Conservation (phyloP, 2,797 vertebrate genomes). For the Phoeniculus purpureus region DNA sequence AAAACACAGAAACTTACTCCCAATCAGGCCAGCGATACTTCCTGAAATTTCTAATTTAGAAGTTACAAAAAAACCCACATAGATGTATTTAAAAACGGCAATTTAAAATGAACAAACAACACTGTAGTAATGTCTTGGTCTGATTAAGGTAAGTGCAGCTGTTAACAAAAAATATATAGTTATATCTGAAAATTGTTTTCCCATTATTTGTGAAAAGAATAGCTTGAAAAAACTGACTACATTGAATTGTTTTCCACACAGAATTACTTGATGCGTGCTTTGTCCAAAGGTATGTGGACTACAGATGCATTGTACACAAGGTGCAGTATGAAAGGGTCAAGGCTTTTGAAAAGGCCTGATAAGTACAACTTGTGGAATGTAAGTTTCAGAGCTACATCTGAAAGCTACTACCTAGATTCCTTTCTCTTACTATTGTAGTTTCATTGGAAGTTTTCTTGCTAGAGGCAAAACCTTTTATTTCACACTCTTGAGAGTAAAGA, state of each 20-base stretch:
- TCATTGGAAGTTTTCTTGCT: neutral
- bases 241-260: neutral
- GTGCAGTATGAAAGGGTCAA: neutral
- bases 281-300: neutral
- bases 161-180: neutral
- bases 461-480: neutral
- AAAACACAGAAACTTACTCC: neutral
- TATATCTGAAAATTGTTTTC: neutral
- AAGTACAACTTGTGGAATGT: neutral
- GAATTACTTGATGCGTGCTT: neutral
- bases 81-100: neutral
- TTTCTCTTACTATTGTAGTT: neutral
- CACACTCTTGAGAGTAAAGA: neutral
- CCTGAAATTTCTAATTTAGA: neutral
- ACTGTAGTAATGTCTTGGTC: rapidly evolving
- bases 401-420: neutral
- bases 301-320: neutral
- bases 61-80: neutral
- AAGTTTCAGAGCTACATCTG: neutral
- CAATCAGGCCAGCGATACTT: neutral
- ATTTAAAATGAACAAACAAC: neutral
- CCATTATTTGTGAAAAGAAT: neutral
- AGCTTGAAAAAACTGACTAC: neutral
- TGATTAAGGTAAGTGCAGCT: neutral
- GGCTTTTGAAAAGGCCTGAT: neutral